Percentiles rank a stretch among this genome's conserved stretches.
phyloP scores from a whole-genome alignment of 1,140 invertebrate genomes.

The Drosophila sp. region DNA sequence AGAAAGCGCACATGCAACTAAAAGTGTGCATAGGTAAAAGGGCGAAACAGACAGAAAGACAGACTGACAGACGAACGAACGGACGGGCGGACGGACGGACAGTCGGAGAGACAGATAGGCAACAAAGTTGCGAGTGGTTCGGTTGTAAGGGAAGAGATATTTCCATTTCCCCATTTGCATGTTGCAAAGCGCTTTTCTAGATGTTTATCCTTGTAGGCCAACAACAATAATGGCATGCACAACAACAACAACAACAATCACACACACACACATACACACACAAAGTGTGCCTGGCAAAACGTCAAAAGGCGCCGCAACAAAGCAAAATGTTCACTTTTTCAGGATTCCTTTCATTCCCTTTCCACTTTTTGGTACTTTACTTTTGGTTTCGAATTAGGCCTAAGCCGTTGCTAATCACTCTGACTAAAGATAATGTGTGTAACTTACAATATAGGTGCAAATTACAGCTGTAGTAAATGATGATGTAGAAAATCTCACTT shows the following conservation, averaged over 20 bases:
- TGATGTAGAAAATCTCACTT: too few relatives aligned
- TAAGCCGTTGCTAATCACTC: conserved; percentile 20
- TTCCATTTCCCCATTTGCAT: conserved; percentile 60
- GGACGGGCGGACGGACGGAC: conserved; percentile 1
- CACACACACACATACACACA: conserved; percentile 12
- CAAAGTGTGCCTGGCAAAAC: conserved; percentile 23
- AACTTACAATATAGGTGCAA: conserved; percentile 54
- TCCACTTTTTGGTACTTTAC: neutral
- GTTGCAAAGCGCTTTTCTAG: conserved; percentile 68
- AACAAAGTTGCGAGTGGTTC: conserved; percentile 35
- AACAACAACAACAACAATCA: conserved; percentile 20
- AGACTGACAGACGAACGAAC: conserved; percentile 23
- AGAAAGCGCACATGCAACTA: conserved; percentile 52
- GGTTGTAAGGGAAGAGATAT: conserved; percentile 11
- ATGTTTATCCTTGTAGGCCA: conserved; percentile 74
- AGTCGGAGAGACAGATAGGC: conserved; percentile 4
- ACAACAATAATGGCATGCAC: conserved; percentile 19
- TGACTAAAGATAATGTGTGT: conserved; percentile 28
- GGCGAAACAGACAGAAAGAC: conserved; percentile 17
- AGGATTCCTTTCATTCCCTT: neutral
- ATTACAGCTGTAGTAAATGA: conserved; percentile 35
- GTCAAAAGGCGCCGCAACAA: conserved; percentile 75
- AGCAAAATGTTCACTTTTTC: conserved; percentile 47
- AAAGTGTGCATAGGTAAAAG: conserved; percentile 64
- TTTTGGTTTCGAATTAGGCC: conserved; percentile 17